Conservation (phyloP, 2,888 invertebrate genomes). For the Salticus scenicus region DNA sequence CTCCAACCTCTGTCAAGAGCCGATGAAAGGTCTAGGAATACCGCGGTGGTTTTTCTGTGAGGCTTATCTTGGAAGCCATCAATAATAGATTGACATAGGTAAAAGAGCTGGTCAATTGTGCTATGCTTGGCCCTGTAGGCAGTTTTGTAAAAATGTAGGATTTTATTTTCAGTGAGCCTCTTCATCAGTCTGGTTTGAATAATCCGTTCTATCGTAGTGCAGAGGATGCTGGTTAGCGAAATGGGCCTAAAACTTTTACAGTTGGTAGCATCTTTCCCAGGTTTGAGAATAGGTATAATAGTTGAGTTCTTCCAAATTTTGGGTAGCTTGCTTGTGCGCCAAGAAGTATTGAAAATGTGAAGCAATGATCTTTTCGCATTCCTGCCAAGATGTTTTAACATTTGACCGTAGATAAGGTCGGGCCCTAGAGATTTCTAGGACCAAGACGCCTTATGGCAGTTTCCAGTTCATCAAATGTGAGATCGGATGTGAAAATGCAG, state of each 20-base stretch:
- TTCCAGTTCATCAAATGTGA: background rate
- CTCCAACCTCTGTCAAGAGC: background rate
- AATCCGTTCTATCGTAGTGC: background rate
- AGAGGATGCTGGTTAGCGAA: background rate
- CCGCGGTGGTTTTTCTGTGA: too few species aligned
- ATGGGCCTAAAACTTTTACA: too few species aligned
- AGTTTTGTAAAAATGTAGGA: background rate
- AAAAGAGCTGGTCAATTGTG: conserved; percentile 2
- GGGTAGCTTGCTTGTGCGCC: background rate
- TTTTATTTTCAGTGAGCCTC: background rate
- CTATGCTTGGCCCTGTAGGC: background rate
- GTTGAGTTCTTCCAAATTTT: background rate
- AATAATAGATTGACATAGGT: background rate
- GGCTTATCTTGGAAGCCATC: too few species aligned
- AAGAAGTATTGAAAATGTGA: too few species aligned
- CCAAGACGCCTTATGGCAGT: background rate
- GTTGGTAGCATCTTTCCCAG: background rate
- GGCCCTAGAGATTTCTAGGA: background rate
- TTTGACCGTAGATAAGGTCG: background rate
- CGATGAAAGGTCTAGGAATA: too few species aligned
- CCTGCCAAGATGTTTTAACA: background rate
- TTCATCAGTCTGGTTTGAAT: too few species aligned
- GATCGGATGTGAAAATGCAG: background rate
- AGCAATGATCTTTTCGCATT: background rate
- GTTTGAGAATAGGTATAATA: background rate